Percentiles rank a stretch among this genome's conserved stretches.
These are phyloP conservation scores for Sebastolobus altivelis DNA, from an alignment of 2,797 vertebrate genomes.

Conservation along the genomic window DNA sequence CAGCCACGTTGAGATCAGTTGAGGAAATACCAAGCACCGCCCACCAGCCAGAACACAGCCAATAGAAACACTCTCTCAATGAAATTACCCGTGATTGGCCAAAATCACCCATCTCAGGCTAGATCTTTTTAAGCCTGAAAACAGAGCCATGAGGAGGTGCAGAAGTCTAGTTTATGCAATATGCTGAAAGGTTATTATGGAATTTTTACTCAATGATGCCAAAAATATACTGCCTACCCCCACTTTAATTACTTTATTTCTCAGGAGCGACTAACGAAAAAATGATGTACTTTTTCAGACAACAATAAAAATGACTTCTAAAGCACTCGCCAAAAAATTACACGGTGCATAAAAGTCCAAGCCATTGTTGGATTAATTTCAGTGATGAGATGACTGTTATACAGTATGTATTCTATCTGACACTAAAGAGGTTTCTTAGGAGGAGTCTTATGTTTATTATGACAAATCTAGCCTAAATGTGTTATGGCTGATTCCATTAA, in stretches of 20 bases:
- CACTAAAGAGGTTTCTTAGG: slow-evolving; percentile 18
- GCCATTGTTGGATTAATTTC: slow-evolving; percentile 24
- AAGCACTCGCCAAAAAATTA: slow-evolving; percentile 31
- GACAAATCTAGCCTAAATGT: slow-evolving; percentile 48
- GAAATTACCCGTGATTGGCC: too few species aligned
- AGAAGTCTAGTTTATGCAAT: too few species aligned
- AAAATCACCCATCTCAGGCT: too few species aligned
- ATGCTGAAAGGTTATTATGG: too few species aligned
- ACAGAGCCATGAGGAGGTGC: too few species aligned
- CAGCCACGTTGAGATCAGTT: too few species aligned
- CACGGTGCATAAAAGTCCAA: not conserved
- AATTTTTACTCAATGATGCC: too few species aligned
- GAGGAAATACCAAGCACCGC: too few species aligned
- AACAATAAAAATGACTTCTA: not conserved
- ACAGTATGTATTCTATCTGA: slow-evolving; percentile 27
- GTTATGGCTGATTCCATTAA: slow-evolving; percentile 56
- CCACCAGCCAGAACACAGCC: too few species aligned
- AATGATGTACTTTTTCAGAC: not conserved
- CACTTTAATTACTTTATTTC: slow-evolving; percentile 15
- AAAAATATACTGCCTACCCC: too few species aligned
- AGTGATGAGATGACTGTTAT: slow-evolving; percentile 26
- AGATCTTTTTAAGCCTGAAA: too few species aligned
- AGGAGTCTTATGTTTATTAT: slow-evolving; percentile 40
- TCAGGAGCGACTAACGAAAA: slow-evolving; percentile 2
- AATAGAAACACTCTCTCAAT: too few species aligned